Percentiles rank a stretch among this genome's conserved stretches.
phyloP scores from a whole-genome alignment of 23 tunicate genomes.

The Botrylloides violaceus region DNA sequence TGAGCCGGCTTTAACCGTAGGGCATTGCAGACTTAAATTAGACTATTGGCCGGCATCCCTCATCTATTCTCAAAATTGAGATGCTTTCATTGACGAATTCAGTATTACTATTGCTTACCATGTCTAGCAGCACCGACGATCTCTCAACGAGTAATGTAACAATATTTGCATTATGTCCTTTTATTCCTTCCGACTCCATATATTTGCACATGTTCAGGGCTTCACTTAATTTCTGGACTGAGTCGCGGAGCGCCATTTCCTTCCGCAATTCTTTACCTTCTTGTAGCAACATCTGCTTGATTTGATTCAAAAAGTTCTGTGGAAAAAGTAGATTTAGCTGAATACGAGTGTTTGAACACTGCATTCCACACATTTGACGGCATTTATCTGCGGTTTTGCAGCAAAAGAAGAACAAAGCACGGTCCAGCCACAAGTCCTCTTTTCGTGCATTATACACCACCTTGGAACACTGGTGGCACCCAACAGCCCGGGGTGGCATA shows the following conservation, averaged over 20 bases:
- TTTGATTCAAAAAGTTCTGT: conserved; percentile 72
- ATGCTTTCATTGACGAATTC: too few species aligned
- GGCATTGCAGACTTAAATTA: too few species aligned
- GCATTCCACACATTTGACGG: too few species aligned
- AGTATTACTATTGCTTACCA: conserved; percentile 46
- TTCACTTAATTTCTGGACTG: conserved; percentile 60
- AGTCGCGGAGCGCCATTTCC: conserved; percentile 40
- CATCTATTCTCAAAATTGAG: too few species aligned
- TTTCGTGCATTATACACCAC: too few species aligned
- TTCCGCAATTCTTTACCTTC: conserved; percentile 56
- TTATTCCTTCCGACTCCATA: conserved; percentile 69
- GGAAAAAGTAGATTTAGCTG: background rate
- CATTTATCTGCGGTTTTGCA: background rate
- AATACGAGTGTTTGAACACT: too few species aligned
- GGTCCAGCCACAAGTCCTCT: background rate
- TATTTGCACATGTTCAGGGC: conserved; percentile 79
- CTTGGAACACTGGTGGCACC: too few species aligned
- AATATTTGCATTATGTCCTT: conserved; percentile 50
- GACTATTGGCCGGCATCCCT: too few species aligned
- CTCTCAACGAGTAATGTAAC: conserved; percentile 62
- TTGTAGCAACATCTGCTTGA: conserved; percentile 78
- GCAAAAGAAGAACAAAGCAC: background rate
- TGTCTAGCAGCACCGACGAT: conserved; percentile 35
- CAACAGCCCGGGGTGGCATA: too few species aligned
- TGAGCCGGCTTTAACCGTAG: too few species aligned